Conservation (phyloP, 2,888 invertebrate species). For the Tortrix viridana region DNA sequence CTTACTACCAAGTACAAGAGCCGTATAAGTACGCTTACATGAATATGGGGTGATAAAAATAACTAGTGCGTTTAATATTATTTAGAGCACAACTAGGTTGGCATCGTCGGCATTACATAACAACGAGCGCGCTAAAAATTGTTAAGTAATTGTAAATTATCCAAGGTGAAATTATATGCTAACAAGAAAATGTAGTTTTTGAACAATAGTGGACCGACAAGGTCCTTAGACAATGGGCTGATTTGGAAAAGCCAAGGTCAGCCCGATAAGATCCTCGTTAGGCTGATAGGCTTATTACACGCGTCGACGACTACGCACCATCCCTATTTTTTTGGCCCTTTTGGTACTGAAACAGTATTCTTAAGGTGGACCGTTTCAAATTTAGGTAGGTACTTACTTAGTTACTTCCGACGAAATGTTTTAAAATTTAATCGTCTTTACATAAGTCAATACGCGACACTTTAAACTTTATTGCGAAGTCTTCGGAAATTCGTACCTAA, state of each 20-base stretch:
- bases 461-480: conserved; percentile 2
- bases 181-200: conserved; percentile 66
- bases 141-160: conserved; percentile 59
- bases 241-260: conserved; percentile 80
- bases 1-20: neutral
- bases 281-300: conserved; percentile 71
- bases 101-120: conserved; percentile 40
- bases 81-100: conserved; percentile 33
- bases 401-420: too few species aligned
- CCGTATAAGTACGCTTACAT: neutral
- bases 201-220: conserved; percentile 56
- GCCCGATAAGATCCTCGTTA: conserved; percentile 69
- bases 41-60: conserved; percentile 33
- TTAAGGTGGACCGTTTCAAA: too few species aligned
- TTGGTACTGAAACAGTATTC: conserved; percentile 13
- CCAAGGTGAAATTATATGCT: conserved; percentile 75
- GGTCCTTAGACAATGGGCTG: conserved; percentile 46
- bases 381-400: too few species aligned
- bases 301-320: conserved; percentile 50
- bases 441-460: too few species aligned
- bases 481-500: neutral
- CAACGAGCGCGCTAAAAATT: conserved; percentile 33
- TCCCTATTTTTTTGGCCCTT: conserved; percentile 30
- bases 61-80: conserved; percentile 35
- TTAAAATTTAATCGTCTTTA: too few species aligned